A percentile compares a stretch with the other conserved stretches of the same genome.
These are phyloP conservation scores for Formica selysi DNA, from an alignment of 1,140 invertebrate species.

Conservation along the genomic window DNA sequence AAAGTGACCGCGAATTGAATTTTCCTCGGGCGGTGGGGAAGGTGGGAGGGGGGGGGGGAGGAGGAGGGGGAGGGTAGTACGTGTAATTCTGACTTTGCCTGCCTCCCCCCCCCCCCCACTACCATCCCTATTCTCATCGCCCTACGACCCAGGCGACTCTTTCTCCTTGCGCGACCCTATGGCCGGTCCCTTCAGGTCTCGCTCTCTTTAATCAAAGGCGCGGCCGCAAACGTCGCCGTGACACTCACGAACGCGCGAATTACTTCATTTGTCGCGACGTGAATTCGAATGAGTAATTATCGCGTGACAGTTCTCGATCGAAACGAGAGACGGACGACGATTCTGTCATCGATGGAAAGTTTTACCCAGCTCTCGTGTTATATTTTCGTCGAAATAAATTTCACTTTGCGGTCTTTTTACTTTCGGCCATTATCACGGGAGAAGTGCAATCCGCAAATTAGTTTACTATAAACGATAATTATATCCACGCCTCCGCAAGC, in stretches of 20 bases:
- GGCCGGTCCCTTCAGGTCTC: neutral
- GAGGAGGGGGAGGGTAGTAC: neutral
- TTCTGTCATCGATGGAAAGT: neutral
- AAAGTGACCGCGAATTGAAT: constrained; percentile 80
- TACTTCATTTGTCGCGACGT: neutral
- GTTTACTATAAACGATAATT: neutral
- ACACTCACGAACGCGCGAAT: neutral
- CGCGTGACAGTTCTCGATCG: neutral
- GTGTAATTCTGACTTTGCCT: constrained; percentile 66
- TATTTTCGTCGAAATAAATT: neutral
- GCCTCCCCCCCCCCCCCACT: no score
- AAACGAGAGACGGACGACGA: neutral
- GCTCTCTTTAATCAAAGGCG: constrained; percentile 28
- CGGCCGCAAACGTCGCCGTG: constrained; percentile 5
- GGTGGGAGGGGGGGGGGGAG: no score
- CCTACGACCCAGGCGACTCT: neutral
- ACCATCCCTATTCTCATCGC: neutral
- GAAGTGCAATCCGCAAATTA: neutral
- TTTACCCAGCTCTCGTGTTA: no score
- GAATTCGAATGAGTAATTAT: constrained; percentile 3
- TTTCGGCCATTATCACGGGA: neutral
- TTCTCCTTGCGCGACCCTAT: constrained; percentile 2
- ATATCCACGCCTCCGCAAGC: neutral
- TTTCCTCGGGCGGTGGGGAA: constrained; percentile 65
- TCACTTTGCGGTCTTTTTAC: neutral